Conservation (phyloP, 2,888 invertebrate species). For the Lycocerus yunnanus region DNA sequence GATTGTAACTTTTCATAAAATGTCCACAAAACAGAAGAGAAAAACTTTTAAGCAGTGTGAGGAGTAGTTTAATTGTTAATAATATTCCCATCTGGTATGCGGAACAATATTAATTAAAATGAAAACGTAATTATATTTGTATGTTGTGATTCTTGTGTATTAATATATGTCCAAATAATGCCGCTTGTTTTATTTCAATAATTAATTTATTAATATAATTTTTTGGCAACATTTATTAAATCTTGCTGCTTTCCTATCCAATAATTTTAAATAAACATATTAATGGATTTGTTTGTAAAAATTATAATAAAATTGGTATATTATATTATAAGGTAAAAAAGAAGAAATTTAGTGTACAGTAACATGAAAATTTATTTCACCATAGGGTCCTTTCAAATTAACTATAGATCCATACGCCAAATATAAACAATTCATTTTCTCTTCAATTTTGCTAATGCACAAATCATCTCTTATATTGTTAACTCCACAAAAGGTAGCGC, state of each 20-base stretch:
- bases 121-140: constrained; percentile 47
- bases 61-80: constrained; percentile 46
- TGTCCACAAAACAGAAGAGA: constrained; percentile 22
- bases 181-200: constrained; percentile 3
- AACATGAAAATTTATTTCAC: constrained; percentile 12
- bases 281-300: background rate
- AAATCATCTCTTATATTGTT: constrained; percentile 14
- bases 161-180: constrained; percentile 45
- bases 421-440: constrained; percentile 19
- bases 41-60: constrained; percentile 22
- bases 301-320: background rate
- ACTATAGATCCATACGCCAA: constrained; percentile 14
- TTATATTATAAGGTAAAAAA: background rate
- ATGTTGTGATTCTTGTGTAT: constrained; percentile 54
- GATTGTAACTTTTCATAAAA: background rate
- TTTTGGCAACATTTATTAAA: no score
- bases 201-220: no score
- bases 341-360: constrained; percentile 9
- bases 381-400: constrained; percentile 15
- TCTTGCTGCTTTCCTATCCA: no score
- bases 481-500: constrained; percentile 16
- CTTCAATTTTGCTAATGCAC: background rate
- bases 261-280: background rate
- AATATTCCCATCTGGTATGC: constrained; percentile 56
- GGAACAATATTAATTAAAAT: constrained; percentile 52